These are phyloP conservation scores for Centrocercus urophasianus DNA, from an alignment of 2,113 vertebrate genomes.

Conservation along the genomic window DNA sequence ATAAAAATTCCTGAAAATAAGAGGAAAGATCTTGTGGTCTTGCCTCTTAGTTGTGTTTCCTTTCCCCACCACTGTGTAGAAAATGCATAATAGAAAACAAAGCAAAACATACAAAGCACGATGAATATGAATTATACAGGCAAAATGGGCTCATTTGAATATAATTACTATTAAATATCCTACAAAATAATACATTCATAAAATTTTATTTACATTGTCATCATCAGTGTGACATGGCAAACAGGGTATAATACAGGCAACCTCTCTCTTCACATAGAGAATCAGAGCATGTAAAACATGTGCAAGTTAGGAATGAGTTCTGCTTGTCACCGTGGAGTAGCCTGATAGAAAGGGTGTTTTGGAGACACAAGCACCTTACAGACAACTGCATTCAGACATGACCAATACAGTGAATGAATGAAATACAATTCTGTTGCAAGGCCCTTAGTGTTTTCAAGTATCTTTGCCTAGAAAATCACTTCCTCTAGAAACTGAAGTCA, in stretches of 20 bases:
- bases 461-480: background rate
- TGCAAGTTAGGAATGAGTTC: background rate
- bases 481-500: background rate
- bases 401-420: background rate
- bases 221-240: background rate
- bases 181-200: background rate
- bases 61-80: background rate
- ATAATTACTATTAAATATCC: background rate
- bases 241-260: background rate
- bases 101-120: background rate
- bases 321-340: background rate
- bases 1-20: background rate
- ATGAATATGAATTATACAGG: background rate
- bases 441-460: background rate
- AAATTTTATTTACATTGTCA: background rate
- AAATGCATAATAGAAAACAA: background rate
- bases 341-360: background rate
- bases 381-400: background rate
- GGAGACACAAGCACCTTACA: background rate
- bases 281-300: background rate
- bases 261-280: background rate
- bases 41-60: accelerated
- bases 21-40: background rate
- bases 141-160: background rate
- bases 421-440: background rate